Conservation (phyloP, 2,888 invertebrate genomes). For the Danaus chrysippus region DNA sequence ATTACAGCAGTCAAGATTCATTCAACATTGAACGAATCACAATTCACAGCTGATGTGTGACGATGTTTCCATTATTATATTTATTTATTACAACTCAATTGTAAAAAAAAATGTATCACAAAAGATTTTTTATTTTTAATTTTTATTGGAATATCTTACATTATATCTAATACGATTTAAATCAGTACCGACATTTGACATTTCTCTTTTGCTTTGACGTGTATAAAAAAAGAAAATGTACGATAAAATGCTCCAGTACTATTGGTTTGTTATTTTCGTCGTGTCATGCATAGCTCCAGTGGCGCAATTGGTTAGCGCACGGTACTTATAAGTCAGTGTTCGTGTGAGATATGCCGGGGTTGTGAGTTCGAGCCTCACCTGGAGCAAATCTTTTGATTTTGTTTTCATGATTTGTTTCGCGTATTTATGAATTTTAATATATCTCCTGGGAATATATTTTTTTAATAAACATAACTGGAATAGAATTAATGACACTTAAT, state of each 20-base stretch:
- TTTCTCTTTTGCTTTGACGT: neutral
- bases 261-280: slow-evolving; percentile 46
- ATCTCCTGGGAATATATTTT: neutral
- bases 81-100: neutral
- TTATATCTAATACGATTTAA: neutral
- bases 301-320: slow-evolving; percentile 99
- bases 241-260: slow-evolving; percentile 35
- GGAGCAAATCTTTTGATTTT: slow-evolving; percentile 85
- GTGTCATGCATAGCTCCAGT: slow-evolving; percentile 86
- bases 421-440: neutral
- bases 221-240: slow-evolving; percentile 33
- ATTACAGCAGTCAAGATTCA: slow-evolving; percentile 15
- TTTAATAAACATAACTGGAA: neutral
- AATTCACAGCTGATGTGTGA: neutral
- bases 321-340: slow-evolving; percentile 99
- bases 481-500: no score
- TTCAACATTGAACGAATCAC: neutral
- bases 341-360: slow-evolving; percentile 98
- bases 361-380: slow-evolving; percentile 99
- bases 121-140: neutral
- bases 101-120: neutral
- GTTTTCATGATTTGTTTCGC: neutral
- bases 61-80: neutral
- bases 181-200: neutral
- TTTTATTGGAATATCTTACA: neutral